phyloP scores from a whole-genome alignment of 1,140 invertebrate genomes.

The Latrodectus geometricus region DNA sequence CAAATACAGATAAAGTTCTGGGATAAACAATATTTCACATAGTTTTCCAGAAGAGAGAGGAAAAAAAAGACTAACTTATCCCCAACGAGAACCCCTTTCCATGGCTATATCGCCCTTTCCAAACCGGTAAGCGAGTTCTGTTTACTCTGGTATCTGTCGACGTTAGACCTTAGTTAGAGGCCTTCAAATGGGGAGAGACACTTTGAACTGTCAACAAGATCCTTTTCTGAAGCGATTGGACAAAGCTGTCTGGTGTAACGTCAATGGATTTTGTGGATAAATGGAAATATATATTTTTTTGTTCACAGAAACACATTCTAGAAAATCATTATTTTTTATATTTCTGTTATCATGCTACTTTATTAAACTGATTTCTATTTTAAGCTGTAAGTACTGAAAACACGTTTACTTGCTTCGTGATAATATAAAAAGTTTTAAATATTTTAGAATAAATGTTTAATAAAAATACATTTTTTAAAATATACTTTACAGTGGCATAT shows the following conservation, averaged over 20 bases:
- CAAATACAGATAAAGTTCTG: constrained; percentile 43
- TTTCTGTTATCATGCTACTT: too few relatives aligned
- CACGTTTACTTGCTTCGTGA: too few relatives aligned
- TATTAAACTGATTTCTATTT: too few relatives aligned
- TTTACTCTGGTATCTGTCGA: constrained; percentile 54
- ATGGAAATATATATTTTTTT: background rate
- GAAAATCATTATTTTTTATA: too few relatives aligned
- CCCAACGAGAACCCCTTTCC: constrained; percentile 15
- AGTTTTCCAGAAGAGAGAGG: background rate
- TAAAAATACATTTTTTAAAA: too few relatives aligned
- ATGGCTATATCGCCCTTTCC: constrained; percentile 4
- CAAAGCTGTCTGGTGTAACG: too few relatives aligned
- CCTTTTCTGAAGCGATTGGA: background rate
- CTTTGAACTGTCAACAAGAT: constrained; percentile 38
- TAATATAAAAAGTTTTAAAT: too few relatives aligned
- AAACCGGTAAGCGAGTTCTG: constrained; percentile 15
- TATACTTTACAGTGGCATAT: too few relatives aligned
- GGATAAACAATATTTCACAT: background rate
- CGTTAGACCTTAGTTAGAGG: constrained; percentile 45
- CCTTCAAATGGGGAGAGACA: constrained; percentile 12
- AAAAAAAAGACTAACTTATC: background rate
- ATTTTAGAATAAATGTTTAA: too few relatives aligned
- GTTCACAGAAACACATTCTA: background rate
- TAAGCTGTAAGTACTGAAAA: too few relatives aligned
- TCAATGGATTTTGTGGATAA: background rate